Evolutionary conservation across 53 echinoderm and acorn worm species (phyloP).

Genomic region (Paelopatides confundens): DNA sequence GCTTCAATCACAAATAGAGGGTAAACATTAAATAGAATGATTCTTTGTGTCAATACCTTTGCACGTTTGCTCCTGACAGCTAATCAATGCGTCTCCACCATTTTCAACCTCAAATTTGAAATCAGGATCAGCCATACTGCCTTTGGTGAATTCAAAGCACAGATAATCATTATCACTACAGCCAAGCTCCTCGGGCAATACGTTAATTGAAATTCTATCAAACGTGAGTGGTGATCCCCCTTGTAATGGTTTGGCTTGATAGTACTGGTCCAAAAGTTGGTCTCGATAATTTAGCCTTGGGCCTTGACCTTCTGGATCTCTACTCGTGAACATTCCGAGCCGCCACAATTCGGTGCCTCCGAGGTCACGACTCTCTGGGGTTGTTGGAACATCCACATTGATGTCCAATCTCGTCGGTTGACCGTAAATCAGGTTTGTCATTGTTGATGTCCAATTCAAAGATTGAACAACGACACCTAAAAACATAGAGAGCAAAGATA

Average conservation of each 20-base stretch:
- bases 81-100: constrained; percentile 73
- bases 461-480: constrained; percentile 72
- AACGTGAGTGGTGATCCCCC: constrained; percentile 67
- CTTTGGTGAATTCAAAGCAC: constrained; percentile 79
- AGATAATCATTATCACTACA: constrained; percentile 75
- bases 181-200: constrained; percentile 73
- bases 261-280: constrained; percentile 76
- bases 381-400: constrained; percentile 72
- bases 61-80: constrained; percentile 75
- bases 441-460: constrained; percentile 71
- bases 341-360: constrained; percentile 81
- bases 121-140: constrained; percentile 65
- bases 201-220: constrained; percentile 61
- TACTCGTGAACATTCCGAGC: constrained; percentile 77
- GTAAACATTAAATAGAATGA: too few species aligned
- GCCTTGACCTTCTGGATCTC: constrained; percentile 68
- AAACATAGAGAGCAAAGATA: not conserved
- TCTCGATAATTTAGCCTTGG: constrained; percentile 63
- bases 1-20: too few species aligned
- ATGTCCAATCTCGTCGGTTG: constrained; percentile 74
- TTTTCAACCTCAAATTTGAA: constrained; percentile 79
- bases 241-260: constrained; percentile 68
- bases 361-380: constrained; percentile 73
- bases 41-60: constrained; percentile 62
- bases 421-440: constrained; percentile 60